These are phyloP conservation scores for Apis dorsata DNA, from an alignment of 1,140 invertebrate genomes.

Conservation along the genomic window DNA sequence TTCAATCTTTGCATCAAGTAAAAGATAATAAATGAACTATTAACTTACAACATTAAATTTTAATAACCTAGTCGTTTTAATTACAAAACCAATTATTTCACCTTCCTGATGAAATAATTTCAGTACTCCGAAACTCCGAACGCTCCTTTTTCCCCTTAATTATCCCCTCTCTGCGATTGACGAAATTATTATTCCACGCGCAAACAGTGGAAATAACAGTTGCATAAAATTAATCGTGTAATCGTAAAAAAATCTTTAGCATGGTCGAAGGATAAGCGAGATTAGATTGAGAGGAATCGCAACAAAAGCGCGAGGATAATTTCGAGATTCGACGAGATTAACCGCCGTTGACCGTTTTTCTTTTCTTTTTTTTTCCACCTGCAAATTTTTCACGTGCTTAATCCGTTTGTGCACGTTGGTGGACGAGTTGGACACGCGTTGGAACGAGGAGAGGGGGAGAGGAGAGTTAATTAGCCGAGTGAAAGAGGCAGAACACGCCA, in stretches of 20 bases:
- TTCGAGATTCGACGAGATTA: background rate
- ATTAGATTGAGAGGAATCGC: background rate
- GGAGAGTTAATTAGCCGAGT: conserved; percentile 9
- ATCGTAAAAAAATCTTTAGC: background rate
- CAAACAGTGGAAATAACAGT: background rate
- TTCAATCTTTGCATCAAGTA: too few species aligned
- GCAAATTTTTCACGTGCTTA: background rate
- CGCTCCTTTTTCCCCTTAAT: too few species aligned
- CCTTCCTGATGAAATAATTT: too few species aligned
- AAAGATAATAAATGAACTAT: too few species aligned
- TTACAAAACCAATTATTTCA: too few species aligned
- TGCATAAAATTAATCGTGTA: background rate
- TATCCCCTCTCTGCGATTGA: background rate
- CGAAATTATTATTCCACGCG: background rate
- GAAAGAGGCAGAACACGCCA: background rate
- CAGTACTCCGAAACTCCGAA: too few species aligned
- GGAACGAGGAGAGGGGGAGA: too few species aligned
- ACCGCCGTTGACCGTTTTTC: background rate
- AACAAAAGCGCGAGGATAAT: background rate
- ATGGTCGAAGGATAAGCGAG: background rate
- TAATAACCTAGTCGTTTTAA: too few species aligned
- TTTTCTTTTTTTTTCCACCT: background rate
- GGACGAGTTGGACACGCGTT: background rate
- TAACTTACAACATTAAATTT: too few species aligned
- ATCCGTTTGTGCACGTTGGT: background rate